Percentiles rank a stretch among this genome's conserved stretches.
Conservation (phyloP, 1,140 invertebrate genomes). For the Danaus melanippus region DNA sequence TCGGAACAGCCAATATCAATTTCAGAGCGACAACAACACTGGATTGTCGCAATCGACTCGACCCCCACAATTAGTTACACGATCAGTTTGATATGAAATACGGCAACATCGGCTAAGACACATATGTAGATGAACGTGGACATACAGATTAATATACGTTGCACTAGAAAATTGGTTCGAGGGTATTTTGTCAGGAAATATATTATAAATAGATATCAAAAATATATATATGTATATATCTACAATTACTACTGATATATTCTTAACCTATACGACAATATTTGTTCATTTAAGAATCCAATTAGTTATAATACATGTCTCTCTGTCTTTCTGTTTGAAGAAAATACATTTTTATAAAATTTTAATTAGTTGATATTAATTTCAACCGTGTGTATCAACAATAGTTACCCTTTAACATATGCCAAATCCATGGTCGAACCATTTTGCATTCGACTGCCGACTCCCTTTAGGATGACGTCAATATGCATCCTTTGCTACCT, state of each 20-base stretch:
- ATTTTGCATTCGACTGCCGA: constrained; percentile 66
- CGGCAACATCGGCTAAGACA: constrained; percentile 60
- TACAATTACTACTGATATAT: no score
- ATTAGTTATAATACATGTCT: constrained; percentile 46
- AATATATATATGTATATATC: no score
- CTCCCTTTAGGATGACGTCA: constrained; percentile 67
- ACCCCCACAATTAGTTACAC: constrained; percentile 58
- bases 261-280: no score
- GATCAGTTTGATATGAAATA: constrained; percentile 60
- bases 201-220: no score
- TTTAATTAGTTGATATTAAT: neutral
- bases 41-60: constrained; percentile 43
- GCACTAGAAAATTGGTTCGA: no score
- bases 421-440: constrained; percentile 68
- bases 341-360: no score
- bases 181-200: no score
- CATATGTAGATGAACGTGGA: constrained; percentile 25
- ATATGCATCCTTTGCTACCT: constrained; percentile 40
- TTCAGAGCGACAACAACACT: constrained; percentile 31
- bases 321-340: neutral
- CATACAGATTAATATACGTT: no score
- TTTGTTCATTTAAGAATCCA: neutral
- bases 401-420: constrained; percentile 66
- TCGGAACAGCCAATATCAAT: constrained; percentile 25
- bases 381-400: constrained; percentile 39